phyloP scores from a whole-genome alignment of 2,888 invertebrate species.

The Arctia plantaginis region DNA sequence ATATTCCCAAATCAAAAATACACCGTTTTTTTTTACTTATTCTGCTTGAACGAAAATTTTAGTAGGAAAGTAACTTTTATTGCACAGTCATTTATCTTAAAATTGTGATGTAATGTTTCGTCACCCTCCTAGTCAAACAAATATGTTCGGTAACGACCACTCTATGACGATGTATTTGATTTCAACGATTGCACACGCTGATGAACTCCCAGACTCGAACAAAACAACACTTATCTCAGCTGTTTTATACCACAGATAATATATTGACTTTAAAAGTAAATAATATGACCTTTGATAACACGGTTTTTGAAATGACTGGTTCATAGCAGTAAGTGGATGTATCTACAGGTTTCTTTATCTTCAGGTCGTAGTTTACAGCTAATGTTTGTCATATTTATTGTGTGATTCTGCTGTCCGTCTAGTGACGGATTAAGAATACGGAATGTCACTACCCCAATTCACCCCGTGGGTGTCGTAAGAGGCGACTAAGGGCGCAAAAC shows the following conservation, averaged over 20 bases:
- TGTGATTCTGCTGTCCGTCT: too few species aligned
- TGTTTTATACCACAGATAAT: slow-evolving; percentile 8
- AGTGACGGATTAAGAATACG: too few species aligned
- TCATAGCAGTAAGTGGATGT: not conserved
- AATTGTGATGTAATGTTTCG: not conserved
- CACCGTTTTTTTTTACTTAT: not conserved
- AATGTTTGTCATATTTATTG: too few species aligned
- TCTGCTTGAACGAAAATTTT: not conserved
- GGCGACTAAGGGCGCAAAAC: too few species aligned
- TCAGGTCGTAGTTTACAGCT: not conserved
- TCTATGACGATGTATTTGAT: not conserved
- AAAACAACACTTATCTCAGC: slow-evolving; percentile 5
- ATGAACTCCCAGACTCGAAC: not conserved
- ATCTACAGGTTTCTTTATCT: not conserved
- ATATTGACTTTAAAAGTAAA: not conserved
- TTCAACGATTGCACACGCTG: not conserved
- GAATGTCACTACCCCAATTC: too few species aligned
- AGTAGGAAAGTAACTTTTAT: not conserved
- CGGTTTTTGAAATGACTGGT: not conserved
- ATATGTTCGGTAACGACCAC: not conserved
- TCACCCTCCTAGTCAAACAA: not conserved
- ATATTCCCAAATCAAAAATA: too few species aligned
- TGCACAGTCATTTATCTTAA: not conserved
- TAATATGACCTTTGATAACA: slow-evolving; percentile 5
- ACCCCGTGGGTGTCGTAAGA: too few species aligned